A percentile compares a stretch with the other conserved stretches of the same genome.
Conservation (phyloP, 2,888 invertebrate genomes). For the Temnothorax ravouxi region DNA sequence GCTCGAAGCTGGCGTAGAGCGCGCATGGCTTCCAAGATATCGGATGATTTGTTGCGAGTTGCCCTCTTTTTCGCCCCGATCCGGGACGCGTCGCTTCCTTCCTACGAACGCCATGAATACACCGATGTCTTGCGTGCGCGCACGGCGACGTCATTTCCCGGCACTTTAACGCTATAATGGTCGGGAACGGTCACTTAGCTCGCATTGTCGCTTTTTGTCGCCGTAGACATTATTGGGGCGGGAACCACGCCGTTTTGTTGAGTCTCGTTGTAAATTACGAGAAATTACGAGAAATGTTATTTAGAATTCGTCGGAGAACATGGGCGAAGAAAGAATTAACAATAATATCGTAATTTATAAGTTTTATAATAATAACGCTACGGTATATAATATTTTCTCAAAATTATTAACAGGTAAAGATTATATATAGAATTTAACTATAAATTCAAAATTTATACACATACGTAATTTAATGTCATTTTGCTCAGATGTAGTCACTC, state of each 20-base stretch:
- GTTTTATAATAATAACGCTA: not conserved
- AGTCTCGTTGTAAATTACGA: slow-evolving; percentile 25
- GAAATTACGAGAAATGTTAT: not conserved
- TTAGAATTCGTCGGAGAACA: not conserved
- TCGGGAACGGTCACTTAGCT: slow-evolving; percentile 47
- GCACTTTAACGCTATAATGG: slow-evolving; percentile 69
- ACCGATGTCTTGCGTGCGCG: slow-evolving; percentile 45
- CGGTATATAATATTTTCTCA: not conserved
- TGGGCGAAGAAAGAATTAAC: not conserved
- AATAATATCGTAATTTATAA: not conserved
- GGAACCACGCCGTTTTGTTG: slow-evolving; percentile 32
- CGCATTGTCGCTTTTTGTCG: slow-evolving; percentile 40
- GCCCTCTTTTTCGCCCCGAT: slow-evolving; percentile 68
- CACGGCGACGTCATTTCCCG: slow-evolving; percentile 63
- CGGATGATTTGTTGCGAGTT: slow-evolving; percentile 80
- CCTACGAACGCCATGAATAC: slow-evolving; percentile 51
- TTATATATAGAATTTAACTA: not conserved
- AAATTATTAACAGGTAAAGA: not conserved
- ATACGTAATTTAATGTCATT: not conserved
- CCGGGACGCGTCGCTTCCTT: slow-evolving; percentile 46
- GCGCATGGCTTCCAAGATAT: slow-evolving; percentile 77
- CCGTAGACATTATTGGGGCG: slow-evolving; percentile 44
- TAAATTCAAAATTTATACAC: not conserved
- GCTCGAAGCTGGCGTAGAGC: slow-evolving; percentile 39
- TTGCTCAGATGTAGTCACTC: not conserved